These are phyloP conservation scores for Dryoscopus gambensis DNA, from an alignment of 2,113 vertebrate genomes.

Conservation along the genomic window DNA sequence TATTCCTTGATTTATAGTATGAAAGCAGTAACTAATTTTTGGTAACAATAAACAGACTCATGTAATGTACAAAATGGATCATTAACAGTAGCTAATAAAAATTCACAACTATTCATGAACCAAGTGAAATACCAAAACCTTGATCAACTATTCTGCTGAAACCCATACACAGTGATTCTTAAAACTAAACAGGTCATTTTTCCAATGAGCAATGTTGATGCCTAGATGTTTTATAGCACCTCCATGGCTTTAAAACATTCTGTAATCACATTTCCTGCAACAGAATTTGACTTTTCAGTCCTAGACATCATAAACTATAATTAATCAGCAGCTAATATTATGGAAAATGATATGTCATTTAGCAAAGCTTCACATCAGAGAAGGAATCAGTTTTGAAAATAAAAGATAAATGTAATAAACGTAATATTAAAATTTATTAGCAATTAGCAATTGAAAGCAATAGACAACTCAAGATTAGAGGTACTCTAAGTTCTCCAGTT, in stretches of 20 bases:
- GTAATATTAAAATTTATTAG: neutral
- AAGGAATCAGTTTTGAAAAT: neutral
- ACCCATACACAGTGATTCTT: neutral
- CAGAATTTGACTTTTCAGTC: neutral
- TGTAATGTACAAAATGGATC: neutral
- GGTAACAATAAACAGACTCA: neutral
- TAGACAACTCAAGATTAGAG: neutral
- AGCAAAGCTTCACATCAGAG: neutral
- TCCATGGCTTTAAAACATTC: neutral
- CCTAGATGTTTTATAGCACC: neutral
- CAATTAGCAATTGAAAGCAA: neutral
- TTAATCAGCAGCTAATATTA: neutral
- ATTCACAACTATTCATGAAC: neutral
- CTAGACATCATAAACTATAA: neutral
- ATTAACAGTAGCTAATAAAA: neutral
- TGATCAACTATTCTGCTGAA: neutral
- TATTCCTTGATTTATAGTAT: neutral
- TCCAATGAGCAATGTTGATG: neutral
- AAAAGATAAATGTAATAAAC: neutral
- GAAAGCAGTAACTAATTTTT: neutral
- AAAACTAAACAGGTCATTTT: neutral
- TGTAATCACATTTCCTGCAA: neutral
- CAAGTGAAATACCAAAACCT: neutral
- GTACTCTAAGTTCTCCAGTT: neutral
- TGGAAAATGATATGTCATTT: neutral